Evolutionary conservation across 2,888 invertebrate genomes (phyloP), one percentile per base, ranked within the genome.

Genomic region (Dorcus parallelipipedus): DNA sequence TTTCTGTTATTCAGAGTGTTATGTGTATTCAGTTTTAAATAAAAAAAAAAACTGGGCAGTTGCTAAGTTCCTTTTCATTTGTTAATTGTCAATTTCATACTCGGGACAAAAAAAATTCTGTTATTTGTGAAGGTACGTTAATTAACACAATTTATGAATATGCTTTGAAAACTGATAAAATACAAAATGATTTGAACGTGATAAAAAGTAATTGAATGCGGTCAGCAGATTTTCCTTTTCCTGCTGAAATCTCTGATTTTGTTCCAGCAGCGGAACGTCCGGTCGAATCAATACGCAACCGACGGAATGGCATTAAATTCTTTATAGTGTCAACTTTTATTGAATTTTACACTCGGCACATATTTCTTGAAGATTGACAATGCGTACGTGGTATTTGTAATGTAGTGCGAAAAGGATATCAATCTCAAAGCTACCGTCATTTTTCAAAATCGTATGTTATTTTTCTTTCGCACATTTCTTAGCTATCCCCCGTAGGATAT

Each of bases 291-390:
- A 59, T 59, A 55, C 59, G 52, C 52, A 47, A 47, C 55, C 49
- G 59, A 59, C 52, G 55, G 55, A 55, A 49, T 38, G 50, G 55
- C 55, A 59, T 59, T 59, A 59, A 59, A 59, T 59, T 55, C 50
- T 55, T 55, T 55, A 54, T 52, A 59, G 54, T 51, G 55, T 55
- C 50, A 49, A 47, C 49, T 50, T 54, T 59, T 59, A 59, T 59
- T 59, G 59, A 55, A 52, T 59, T 42, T 42, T 33, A 10, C 17
- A 9, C 42, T 42, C 9, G 5, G 10, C 5, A 42, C 42, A 42
- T 17, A 42, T 42, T 42, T 42, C 17, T 3, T 17, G 10, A 42
- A 42, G 42, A 42, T 42, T 42, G 42, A 42, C 42, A 42, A 42
- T 17, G 17, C 42, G 42, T 14, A 42, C 42, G 42, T 42, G 42